phyloP scores from a whole-genome alignment of 2,113 vertebrate genomes.

The Cyanistes caeruleus region DNA sequence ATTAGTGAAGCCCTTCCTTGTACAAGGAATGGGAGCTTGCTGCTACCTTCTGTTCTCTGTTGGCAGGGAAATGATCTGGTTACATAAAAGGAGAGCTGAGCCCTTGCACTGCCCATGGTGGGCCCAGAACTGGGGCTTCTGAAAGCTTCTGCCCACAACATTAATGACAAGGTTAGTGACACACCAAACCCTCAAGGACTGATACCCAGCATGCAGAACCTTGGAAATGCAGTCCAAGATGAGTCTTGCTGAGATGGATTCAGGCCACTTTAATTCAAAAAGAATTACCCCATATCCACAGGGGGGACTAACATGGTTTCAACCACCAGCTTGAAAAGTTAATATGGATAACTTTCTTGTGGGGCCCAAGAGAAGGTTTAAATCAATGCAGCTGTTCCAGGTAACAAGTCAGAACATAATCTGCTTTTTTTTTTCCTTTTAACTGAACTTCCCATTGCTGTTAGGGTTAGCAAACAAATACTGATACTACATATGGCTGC shows the following conservation, averaged over 20 bases:
- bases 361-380: neutral
- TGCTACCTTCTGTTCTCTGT: constrained; percentile 8
- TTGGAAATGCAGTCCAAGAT: neutral
- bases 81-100: neutral
- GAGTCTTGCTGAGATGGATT: neutral
- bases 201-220: neutral
- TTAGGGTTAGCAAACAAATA: constrained; percentile 22
- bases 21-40: neutral
- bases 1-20: neutral
- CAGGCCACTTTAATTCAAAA: neutral
- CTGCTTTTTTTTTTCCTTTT: neutral
- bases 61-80: constrained; percentile 16
- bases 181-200: neutral
- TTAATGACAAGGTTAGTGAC: neutral
- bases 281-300: neutral
- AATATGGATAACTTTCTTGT: neutral
- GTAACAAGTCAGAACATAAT: neutral
- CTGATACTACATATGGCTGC: neutral
- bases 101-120: neutral
- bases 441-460: neutral
- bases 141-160: neutral
- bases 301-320: neutral
- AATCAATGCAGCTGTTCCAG: neutral
- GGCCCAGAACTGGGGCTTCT: neutral
- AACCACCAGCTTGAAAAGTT: neutral